A percentile compares a stretch with the other conserved stretches of the same genome.
Conservation (phyloP, 1,140 invertebrate genomes). For the Trichonephila inaurata region DNA sequence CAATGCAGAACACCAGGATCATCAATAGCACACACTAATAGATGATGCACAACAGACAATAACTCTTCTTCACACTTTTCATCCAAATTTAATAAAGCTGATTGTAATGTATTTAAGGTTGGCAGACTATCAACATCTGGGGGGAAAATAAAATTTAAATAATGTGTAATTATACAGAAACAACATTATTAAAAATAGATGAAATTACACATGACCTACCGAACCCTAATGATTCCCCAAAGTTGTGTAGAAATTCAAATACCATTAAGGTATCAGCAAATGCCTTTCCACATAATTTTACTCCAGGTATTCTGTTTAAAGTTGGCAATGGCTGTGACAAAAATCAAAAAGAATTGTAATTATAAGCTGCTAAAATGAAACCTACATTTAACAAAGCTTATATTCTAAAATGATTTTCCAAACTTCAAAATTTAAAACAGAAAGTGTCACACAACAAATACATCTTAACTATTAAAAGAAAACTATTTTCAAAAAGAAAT, state of each 20-base stretch:
- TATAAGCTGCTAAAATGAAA: no score
- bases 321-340: slow-evolving; percentile 85
- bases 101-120: slow-evolving; percentile 91
- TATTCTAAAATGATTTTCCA: neutral
- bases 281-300: slow-evolving; percentile 91
- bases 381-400: neutral
- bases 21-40: slow-evolving; percentile 94
- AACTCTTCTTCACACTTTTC: slow-evolving; percentile 93
- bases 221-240: slow-evolving; percentile 95
- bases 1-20: slow-evolving; percentile 93
- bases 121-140: slow-evolving; percentile 93
- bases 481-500: no score
- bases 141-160: slow-evolving; percentile 51
- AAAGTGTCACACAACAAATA: neutral
- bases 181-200: neutral
- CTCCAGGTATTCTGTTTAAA: slow-evolving; percentile 88
- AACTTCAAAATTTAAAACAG: neutral
- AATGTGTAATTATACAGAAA: neutral
- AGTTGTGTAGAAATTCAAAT: slow-evolving; percentile 97
- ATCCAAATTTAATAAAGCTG: slow-evolving; percentile 88
- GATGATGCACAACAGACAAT: slow-evolving; percentile 92
- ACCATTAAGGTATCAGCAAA: slow-evolving; percentile 96
- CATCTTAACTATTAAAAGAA: no score
- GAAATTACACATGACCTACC: slow-evolving; percentile 83
- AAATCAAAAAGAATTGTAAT: neutral